Evolutionary conservation across 2,113 vertebrate genomes (phyloP).

Genomic region (Dromaius novaehollandiae): DNA sequence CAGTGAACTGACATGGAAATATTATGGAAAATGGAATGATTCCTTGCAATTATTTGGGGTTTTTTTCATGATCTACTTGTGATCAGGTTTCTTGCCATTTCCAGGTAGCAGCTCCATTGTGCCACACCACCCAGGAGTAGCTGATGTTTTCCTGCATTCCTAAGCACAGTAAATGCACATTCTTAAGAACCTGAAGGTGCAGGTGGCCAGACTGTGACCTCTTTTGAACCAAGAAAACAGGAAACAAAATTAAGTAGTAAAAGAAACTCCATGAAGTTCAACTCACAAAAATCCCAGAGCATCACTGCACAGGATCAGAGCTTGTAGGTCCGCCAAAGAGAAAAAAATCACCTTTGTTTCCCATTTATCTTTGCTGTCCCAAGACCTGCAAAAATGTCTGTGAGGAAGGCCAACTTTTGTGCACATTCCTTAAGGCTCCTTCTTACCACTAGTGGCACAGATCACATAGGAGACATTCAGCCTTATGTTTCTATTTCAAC

Average conservation of each 20-base stretch:
- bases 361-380: background rate
- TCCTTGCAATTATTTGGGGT: background rate
- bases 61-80: background rate
- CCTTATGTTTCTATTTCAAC: background rate
- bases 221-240: background rate
- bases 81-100: background rate
- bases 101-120: background rate
- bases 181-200: background rate
- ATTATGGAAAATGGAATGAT: background rate
- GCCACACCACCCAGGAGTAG: background rate
- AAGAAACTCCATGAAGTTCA: background rate
- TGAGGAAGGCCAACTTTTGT: background rate
- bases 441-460: background rate
- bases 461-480: background rate
- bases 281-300: background rate
- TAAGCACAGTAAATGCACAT: background rate
- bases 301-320: background rate
- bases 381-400: background rate
- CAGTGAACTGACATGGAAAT: background rate
- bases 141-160: background rate
- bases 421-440: background rate
- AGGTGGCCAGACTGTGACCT: background rate
- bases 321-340: background rate
- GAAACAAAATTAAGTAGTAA: background rate
- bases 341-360: background rate